These are phyloP conservation scores for Apostichopus leukothele DNA, from an alignment of 53 echinoderm and acorn worm species.

Conservation along the genomic window DNA sequence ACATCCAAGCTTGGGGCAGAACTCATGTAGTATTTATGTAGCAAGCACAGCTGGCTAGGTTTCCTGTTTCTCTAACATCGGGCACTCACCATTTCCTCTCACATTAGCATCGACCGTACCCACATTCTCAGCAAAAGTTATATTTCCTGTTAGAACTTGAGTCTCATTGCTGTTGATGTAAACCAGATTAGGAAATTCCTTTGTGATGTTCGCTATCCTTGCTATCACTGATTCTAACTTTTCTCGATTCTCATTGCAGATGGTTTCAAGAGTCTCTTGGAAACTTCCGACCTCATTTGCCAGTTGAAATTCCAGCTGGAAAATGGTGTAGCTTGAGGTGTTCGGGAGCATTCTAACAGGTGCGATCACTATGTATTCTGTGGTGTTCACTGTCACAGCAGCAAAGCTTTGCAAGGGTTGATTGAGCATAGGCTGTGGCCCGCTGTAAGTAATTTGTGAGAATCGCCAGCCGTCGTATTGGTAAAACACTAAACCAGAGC, in stretches of 20 bases:
- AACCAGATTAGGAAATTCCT: slow-evolving; percentile 41
- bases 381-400: slow-evolving; percentile 5
- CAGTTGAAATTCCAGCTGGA: slow-evolving; percentile 55
- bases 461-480: slow-evolving; percentile 93
- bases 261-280: slow-evolving; percentile 22
- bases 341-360: not conserved
- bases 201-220: not conserved
- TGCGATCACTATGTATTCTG: slow-evolving; percentile 47
- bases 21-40: no score
- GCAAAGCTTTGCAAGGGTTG: slow-evolving; percentile 31
- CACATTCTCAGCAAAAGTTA: slow-evolving; percentile 39
- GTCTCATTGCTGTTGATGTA: slow-evolving; percentile 31
- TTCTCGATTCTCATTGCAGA: slow-evolving; percentile 17
- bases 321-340: slow-evolving; percentile 36
- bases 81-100: slow-evolving; percentile 19
- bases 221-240: not conserved
- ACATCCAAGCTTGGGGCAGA: no score
- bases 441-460: slow-evolving; percentile 41
- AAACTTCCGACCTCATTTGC: slow-evolving; percentile 49
- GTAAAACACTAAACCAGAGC: slow-evolving; percentile 50
- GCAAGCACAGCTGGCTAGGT: not conserved
- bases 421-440: not conserved
- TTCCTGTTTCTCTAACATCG: not conserved
- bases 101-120: not conserved
- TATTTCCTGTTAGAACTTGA: slow-evolving; percentile 59